Evolutionary conservation across 2,797 vertebrate species (phyloP), one percentile per base, ranked within the genome.

Genomic region (Pogonophryne albipinna): DNA sequence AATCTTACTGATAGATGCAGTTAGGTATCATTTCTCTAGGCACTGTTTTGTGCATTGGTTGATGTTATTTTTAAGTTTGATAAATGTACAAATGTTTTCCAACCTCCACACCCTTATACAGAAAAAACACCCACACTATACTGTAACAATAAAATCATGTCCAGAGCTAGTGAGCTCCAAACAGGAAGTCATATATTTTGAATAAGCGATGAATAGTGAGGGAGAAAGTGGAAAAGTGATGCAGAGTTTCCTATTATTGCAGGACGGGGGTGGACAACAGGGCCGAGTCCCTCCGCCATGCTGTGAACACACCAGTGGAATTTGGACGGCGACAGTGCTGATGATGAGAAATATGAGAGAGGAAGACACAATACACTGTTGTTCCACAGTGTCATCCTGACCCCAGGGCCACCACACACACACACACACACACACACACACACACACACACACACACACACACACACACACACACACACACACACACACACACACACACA

Each of bases 341-440:
- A 91, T 92, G 87, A 84, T 79, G 90, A 90, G 91, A 89, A 93
- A 92, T 92, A 85, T 87, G 89, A 92, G 87, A 81, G 67, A 84
- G 85, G 77, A 80, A 87, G 86, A 85, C 81, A 85, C 72, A 89
- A 87, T 79, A 76, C 19, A 9, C 63, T 91, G 83, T 89, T 92
- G 86, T 92, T 92, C 88, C 90, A 86, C 68, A 19, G 62, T 84
- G 83, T 89, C 90, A 88, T 70, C 8, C 4, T 83, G 85, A 90
- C 88, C 89, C 42, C 9, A 47, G 77, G 68, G 45, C 12, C 47
- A 41, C 0, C 53, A 57, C 41, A 20, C 64, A 52, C 14, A 53
- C 16, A 60, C 66, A 42, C 74, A 51, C 56, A 70, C 68, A 45
- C 76, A 71, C 52, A 50, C 27, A 11, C 27, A 62, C 20, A 55